phyloP scores from a whole-genome alignment of 37 sponge, comb jelly and placozoan genomes.

The Eunapius fragilis region DNA sequence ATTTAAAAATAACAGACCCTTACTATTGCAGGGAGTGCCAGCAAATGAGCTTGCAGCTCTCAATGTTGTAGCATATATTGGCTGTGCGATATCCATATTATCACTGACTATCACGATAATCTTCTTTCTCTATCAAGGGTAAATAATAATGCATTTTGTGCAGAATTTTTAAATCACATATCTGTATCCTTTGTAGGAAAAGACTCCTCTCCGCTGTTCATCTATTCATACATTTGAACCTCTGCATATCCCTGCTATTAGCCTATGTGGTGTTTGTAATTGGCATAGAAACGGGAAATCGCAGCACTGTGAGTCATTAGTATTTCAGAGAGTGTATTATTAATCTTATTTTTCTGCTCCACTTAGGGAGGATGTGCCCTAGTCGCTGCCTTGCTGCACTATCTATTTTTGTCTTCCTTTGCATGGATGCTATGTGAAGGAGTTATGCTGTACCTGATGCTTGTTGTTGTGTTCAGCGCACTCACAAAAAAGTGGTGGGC shows the following conservation, averaged over 20 bases:
- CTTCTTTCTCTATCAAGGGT: slow-evolving; percentile 13
- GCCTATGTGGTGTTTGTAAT: slow-evolving; percentile 32
- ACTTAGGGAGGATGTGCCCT: slow-evolving; percentile 38
- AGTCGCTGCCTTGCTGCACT: slow-evolving; percentile 61
- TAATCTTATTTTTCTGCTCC: background rate
- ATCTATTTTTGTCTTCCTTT: slow-evolving; percentile 60
- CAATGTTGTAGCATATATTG: slow-evolving; percentile 5
- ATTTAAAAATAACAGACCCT: background rate
- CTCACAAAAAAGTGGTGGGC: slow-evolving; percentile 69
- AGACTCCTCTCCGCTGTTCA: slow-evolving; percentile 37
- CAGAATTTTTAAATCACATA: background rate
- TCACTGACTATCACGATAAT: background rate
- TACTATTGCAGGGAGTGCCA: background rate
- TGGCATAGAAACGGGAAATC: slow-evolving; percentile 17
- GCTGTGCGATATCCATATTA: background rate
- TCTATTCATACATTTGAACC: slow-evolving; percentile 44
- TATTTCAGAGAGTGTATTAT: background rate
- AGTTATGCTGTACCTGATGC: slow-evolving; percentile 69
- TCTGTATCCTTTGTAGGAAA: slow-evolving; percentile 6
- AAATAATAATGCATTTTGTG: background rate
- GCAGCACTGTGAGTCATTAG: background rate
- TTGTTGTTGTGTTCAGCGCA: slow-evolving; percentile 52
- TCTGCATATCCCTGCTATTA: slow-evolving; percentile 30
- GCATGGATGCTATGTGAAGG: slow-evolving; percentile 80
- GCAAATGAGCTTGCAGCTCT: background rate